Evolutionary conservation across 2,113 vertebrate species (phyloP), one percentile per base, ranked within the genome.

Genomic region (Panurus biarmicus): DNA sequence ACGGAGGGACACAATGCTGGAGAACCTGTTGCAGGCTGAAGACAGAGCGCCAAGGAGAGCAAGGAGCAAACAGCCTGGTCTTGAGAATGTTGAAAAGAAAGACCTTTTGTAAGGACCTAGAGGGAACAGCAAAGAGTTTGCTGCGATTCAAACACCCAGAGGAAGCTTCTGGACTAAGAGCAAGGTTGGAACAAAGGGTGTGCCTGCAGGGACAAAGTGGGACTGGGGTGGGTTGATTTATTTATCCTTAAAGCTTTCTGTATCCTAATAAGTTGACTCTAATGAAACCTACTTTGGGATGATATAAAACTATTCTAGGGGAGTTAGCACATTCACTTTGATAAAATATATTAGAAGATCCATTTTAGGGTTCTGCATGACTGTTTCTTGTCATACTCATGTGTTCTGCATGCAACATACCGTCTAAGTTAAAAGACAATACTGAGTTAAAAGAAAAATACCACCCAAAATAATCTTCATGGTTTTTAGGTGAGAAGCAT

Each of bases 131-230:
- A 38, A 93, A 29, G 76, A 87, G 28, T 57, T 93, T 61, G 15
- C 69, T 94, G 66, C 36, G 1, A 45, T 82, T 95, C 71, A 85
- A 4, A 72, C 62, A 45, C 18, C 16, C 23, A 45, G 66, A 69
- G 57, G 77, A 94, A 75, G 31, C 90, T 94, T 94, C 73, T 48
- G 89, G 61, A 89, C 85, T 95, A 40, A 87, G n/a, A 89, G 66
- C 85, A 91, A 89, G 90, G 87, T 82, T 66, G 54, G 81, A 79
- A 50, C 62, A 76, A 82, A 58, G 12, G 18, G 21, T 40, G 7
- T 54, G 20, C 26, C 42, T 82, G 25, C 71, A 72, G 48, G 66
- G 71, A 42, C 7, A 7, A 14, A 26, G 54, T 57, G 82, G 78
- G 62, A 29, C 36, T 50, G 71, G 74, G 82, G 42, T 90, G 77